A percentile compares a stretch with the other conserved stretches of the same genome.
phyloP scores from a whole-genome alignment of 2,797 vertebrate genomes.

The Anguilla megastoma region DNA sequence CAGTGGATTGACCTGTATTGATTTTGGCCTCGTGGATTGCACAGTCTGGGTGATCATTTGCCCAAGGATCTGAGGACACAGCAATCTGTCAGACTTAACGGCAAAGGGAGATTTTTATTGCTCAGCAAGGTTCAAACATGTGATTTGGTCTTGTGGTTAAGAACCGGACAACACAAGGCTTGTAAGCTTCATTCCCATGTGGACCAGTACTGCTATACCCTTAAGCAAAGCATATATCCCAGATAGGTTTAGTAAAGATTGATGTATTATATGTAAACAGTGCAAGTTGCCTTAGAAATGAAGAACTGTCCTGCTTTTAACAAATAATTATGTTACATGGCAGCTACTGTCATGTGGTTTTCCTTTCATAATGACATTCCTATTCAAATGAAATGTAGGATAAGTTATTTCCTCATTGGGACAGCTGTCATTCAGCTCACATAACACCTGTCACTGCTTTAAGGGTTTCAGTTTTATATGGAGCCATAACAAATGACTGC shows the following conservation, averaged over 20 bases:
- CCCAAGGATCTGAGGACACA: not conserved
- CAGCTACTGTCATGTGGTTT: not conserved
- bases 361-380: not conserved
- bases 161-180: not conserved
- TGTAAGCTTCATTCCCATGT: not conserved
- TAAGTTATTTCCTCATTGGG: not conserved
- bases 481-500: not conserved
- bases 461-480: not conserved
- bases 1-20: not conserved
- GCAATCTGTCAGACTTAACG: not conserved
- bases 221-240: not conserved
- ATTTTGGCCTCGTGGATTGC: not conserved
- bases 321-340: not conserved
- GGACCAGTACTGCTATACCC: not conserved
- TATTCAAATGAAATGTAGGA: not conserved
- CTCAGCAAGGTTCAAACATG: not conserved
- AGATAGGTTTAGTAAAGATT: not conserved
- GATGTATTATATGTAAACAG: not conserved
- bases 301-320: not conserved
- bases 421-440: not conserved
- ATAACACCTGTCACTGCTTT: not conserved
- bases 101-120: not conserved
- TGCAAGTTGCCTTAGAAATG: not conserved
- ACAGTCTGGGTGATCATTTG: not conserved
- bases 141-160: not conserved